Base-by-base conservation (phyloP, 2,113 vertebrate genomes). In the Pogonocichla stellata region DNA sequence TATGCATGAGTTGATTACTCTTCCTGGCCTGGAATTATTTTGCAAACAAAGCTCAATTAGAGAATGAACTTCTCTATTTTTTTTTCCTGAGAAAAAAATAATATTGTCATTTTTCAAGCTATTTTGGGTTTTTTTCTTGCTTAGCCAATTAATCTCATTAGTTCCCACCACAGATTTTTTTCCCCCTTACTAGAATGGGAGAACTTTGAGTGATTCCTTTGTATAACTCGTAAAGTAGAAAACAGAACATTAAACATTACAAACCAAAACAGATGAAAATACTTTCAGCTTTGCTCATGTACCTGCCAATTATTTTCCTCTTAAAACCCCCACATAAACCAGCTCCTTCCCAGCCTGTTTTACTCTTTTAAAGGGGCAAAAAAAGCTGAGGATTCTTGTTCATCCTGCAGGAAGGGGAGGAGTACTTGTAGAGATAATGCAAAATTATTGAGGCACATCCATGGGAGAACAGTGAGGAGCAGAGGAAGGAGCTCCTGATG, bases 201-300 rank as follows among this genome's bases (percentile, higher is more conserved):
- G n/a, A 86, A 54, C 53, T 90, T 78, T 70, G 47, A 96, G 77
- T 10, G 40, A 83, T 90, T 90, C 64, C 69, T 94, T 91, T 93
- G 80, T 80, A 23, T 40, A 80, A 92, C 38, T 54, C 1, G 1
- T 29, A 66, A 95, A 94, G 73, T 14, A 78, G 83, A 89, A 95
- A 94, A n/a, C 77, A 93, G 94, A 94, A 86, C 91, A 83, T 83
- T 60, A 29, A 86, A 78, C 64, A 56, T 84, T 62, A 47, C 91
- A 70, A 92, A 88, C 58, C 88, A 69, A 92, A 93, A 38, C 75
- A 93, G 85, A 90, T 88, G 72, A 93, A 93, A 97, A 86, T 77
- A 73, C 86, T 92, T 92, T 25, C 80, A 67, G 91, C 83, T 84
- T 86, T 67, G 69, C 92, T 96, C 77, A 4, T 78, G 45, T 64